Conservation (phyloP, 2,888 invertebrate species). For the Caenorhabditis sp. region DNA sequence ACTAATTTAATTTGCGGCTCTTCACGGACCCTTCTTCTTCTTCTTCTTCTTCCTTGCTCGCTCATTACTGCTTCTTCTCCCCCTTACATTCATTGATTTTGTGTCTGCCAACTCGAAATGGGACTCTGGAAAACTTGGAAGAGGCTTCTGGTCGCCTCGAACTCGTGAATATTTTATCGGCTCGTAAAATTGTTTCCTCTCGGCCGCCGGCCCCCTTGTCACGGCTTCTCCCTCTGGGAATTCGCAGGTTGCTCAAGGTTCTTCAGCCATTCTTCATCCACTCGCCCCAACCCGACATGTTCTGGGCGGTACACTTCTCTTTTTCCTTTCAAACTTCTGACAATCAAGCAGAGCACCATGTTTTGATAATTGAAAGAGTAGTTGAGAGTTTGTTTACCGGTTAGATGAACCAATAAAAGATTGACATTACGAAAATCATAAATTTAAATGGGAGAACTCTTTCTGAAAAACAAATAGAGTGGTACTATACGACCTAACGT, state of each 20-base stretch:
- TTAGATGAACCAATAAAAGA: no score
- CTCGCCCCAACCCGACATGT: no score
- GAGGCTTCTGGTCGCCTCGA: conserved; percentile 8
- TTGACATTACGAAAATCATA: no score
- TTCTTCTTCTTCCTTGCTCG: conserved; percentile 2
- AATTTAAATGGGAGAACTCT: no score
- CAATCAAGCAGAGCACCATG: no score
- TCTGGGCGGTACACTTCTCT: neutral
- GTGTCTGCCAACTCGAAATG: neutral
- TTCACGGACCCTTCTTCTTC: neutral
- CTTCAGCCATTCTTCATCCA: neutral
- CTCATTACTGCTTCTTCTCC: conserved; percentile 4
- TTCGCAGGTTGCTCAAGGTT: conserved; percentile 18
- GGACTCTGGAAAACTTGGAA: conserved; percentile 1
- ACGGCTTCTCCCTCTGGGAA: conserved; percentile 16
- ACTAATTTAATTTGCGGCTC: conserved; percentile 44
- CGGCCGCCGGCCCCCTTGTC: neutral
- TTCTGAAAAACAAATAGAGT: no score
- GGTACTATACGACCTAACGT: no score
- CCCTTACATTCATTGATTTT: conserved; percentile 5
- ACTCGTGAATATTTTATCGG: conserved; percentile 48
- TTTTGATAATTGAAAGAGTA: no score
- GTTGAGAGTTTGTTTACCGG: no score
- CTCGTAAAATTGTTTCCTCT: conserved; percentile 50
- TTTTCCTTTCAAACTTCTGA: neutral